Evolutionary conservation across 2,797 vertebrate species (phyloP).

Genomic region (Buceros bicornis): DNA sequence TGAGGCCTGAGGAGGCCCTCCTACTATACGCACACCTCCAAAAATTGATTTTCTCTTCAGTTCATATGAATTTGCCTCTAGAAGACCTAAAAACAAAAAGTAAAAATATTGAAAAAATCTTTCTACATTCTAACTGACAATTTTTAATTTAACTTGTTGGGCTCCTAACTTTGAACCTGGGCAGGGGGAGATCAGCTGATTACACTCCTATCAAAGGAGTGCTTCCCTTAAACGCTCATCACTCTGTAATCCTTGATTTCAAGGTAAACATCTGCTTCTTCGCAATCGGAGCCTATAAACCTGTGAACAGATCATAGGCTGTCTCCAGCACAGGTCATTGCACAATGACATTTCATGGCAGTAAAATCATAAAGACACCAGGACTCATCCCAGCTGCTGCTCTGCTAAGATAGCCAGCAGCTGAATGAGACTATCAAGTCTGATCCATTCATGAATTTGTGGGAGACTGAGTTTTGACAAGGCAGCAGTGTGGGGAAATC

Average conservation of each 20-base stretch:
- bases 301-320: rapidly evolving
- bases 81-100: neutral
- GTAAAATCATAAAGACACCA: neutral
- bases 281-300: neutral
- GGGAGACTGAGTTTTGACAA: neutral
- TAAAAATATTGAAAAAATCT: neutral
- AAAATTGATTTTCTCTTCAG: neutral
- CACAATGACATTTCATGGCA: neutral
- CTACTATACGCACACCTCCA: neutral
- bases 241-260: neutral
- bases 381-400: neutral
- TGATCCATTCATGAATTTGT: too few species aligned
- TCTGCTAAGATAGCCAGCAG: rapidly evolving
- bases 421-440: too few species aligned
- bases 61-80: neutral
- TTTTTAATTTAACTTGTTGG: neutral
- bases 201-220: neutral
- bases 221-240: neutral
- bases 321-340: neutral
- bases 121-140: neutral
- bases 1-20: neutral
- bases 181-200: neutral
- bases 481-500: rapidly evolving
- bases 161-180: neutral
- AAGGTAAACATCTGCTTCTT: neutral